Conservation (phyloP, 2,888 invertebrate genomes). For the Chrysotoxum bicinctum region DNA sequence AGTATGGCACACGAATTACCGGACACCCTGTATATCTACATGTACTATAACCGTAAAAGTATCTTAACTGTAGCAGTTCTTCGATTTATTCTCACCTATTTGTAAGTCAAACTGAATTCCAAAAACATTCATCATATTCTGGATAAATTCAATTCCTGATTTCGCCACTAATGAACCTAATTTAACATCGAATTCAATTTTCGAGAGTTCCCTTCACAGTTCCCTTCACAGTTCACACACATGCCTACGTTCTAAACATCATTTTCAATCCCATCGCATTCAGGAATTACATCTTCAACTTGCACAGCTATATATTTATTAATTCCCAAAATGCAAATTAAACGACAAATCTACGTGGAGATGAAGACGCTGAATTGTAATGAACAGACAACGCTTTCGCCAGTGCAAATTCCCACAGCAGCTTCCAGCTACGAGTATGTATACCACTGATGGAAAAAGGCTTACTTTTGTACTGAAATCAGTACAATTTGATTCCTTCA, state of each 20-base stretch:
- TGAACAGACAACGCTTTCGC: not conserved
- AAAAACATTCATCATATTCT: not conserved
- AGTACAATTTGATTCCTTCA: no score
- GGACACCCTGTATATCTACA: no score
- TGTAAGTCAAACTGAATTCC: not conserved
- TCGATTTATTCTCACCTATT: not conserved
- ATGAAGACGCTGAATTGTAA: constrained; percentile 8
- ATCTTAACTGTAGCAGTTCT: no score
- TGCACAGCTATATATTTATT: constrained; percentile 10
- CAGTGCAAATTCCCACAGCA: constrained; percentile 58
- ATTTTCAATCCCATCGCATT: not conserved
- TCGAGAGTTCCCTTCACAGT: constrained; percentile 10
- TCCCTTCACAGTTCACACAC: not conserved
- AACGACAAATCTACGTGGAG: constrained; percentile 45
- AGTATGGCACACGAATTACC: no score
- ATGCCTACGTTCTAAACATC: not conserved
- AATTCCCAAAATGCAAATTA: constrained; percentile 60
- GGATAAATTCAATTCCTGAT: constrained; percentile 46
- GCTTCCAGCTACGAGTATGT: constrained; percentile 34
- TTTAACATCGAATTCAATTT: constrained; percentile 64
- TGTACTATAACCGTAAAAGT: no score
- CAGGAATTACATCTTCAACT: constrained; percentile 47
- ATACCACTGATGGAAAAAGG: no score
- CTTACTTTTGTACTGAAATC: no score
- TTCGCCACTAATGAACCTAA: constrained; percentile 45